Evolutionary conservation across 2,113 vertebrate genomes (phyloP).

Genomic region (Lampris incognitus): DNA sequence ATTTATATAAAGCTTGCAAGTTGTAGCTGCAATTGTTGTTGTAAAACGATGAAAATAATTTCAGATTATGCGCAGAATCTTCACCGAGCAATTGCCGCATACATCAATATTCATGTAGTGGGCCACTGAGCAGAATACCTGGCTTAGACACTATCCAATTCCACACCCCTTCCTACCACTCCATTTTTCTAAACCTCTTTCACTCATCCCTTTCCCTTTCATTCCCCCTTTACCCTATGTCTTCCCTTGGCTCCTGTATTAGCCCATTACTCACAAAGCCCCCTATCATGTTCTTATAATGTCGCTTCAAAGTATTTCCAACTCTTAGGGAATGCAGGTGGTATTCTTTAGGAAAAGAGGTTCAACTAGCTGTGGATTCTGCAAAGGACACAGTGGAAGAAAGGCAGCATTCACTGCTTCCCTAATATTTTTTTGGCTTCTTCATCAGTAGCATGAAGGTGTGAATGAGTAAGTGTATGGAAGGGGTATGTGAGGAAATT

Average conservation of each 20-base stretch:
- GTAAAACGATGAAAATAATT: too few species aligned
- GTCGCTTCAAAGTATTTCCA: conserved; percentile 69
- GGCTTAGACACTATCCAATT: not conserved
- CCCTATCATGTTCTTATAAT: conserved; percentile 72
- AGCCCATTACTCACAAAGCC: conserved; percentile 66
- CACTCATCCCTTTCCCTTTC: conserved; percentile 11
- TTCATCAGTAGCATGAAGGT: conserved; percentile 38
- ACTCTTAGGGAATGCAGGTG: conserved; percentile 52
- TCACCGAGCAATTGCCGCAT: too few species aligned
- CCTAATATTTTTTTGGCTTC: conserved; percentile 44
- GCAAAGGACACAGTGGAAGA: conserved; percentile 39
- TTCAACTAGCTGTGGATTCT: conserved; percentile 54
- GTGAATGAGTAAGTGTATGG: conserved; percentile 37
- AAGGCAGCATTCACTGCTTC: not conserved
- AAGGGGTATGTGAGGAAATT: not conserved
- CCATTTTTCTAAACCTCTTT: conserved; percentile 17
- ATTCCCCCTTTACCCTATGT: not conserved
- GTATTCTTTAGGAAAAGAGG: conserved; percentile 64
- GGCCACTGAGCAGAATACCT: too few species aligned
- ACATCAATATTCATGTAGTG: too few species aligned
- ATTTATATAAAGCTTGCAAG: too few species aligned
- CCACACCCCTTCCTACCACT: conserved; percentile 24
- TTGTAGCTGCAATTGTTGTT: too few species aligned
- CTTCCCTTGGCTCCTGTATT: conserved; percentile 48
- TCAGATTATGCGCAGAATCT: too few species aligned